Conservation (phyloP, 2,113 vertebrate species). For the Neopipo cinnamomea region DNA sequence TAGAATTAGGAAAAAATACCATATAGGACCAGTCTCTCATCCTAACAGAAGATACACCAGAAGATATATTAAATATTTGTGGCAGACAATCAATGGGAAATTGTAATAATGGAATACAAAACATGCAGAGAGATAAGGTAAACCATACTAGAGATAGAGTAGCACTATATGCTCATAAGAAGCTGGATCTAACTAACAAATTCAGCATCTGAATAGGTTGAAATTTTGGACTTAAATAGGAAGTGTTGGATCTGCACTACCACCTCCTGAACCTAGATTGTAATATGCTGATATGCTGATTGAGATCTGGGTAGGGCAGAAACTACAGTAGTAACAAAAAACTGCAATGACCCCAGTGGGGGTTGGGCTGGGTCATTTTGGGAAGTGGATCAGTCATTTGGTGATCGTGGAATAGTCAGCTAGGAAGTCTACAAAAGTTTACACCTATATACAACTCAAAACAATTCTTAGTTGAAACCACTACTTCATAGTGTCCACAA, state of each 20-base stretch:
- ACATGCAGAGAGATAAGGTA: not conserved
- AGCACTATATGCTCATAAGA: not conserved
- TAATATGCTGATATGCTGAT: not conserved
- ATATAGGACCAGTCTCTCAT: not conserved
- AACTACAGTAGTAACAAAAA: not conserved
- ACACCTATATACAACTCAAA: accelerated
- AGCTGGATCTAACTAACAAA: not conserved
- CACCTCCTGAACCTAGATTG: not conserved
- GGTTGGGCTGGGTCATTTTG: not conserved
- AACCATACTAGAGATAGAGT: not conserved
- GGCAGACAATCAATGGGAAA: not conserved
- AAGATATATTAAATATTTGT: not conserved
- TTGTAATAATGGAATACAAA: not conserved
- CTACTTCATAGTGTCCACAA: not conserved
- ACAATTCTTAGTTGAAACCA: not conserved
- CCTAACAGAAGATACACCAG: not conserved
- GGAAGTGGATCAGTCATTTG: not conserved
- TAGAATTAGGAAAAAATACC: not conserved
- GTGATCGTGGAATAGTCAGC: not conserved
- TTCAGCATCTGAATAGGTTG: not conserved
- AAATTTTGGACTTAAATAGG: not conserved
- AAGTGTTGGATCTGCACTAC: not conserved
- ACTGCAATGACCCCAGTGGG: not conserved
- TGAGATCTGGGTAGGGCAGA: not conserved
- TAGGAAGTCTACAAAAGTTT: not conserved